Evolutionary conservation across 1,140 invertebrate species (phyloP).

Genomic region (Bombus polaris): DNA sequence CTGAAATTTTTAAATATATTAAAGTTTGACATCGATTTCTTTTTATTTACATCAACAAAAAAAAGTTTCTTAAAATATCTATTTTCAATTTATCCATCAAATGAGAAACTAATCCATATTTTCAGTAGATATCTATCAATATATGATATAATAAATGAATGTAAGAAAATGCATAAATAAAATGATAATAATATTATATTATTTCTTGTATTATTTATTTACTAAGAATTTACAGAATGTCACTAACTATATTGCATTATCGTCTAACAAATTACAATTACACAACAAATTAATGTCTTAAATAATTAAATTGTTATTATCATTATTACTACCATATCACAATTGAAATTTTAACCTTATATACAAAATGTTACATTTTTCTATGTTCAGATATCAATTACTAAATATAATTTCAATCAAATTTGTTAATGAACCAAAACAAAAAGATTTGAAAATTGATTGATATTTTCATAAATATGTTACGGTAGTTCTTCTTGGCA

Average conservation of each 20-base stretch:
- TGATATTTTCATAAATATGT: background rate
- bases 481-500: background rate
- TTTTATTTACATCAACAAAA: background rate
- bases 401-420: background rate
- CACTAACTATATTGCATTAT: background rate
- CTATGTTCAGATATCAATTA: background rate
- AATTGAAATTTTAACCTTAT: background rate
- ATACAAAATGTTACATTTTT: background rate
- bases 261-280: background rate
- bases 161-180: background rate
- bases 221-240: background rate
- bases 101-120: background rate
- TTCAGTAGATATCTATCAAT: background rate
- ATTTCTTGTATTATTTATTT: background rate
- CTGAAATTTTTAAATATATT: background rate
- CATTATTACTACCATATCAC: background rate
- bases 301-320: background rate
- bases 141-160: background rate
- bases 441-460: background rate
- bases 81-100: background rate
- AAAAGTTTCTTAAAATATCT: background rate
- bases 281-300: background rate
- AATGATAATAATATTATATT: background rate
- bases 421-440: background rate
- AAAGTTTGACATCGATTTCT: background rate